Percentiles rank a stretch among this genome's conserved stretches.
Evolutionary conservation across 2,888 invertebrate genomes (phyloP).

Genomic region (Trachelus iudaicus): DNA sequence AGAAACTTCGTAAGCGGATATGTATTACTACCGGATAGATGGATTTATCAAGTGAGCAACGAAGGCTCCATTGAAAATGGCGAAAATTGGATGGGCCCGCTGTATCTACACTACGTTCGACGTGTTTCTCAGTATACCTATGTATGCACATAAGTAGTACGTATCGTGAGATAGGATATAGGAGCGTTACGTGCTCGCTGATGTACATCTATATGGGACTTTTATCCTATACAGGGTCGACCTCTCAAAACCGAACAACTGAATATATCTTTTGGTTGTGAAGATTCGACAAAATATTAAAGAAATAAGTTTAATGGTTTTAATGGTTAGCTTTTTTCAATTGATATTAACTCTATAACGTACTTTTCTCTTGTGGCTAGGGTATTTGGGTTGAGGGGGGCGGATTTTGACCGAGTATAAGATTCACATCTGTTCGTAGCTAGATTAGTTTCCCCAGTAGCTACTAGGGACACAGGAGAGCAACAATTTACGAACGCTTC

Average conservation of each 20-base stretch:
- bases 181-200: background rate
- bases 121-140: background rate
- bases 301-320: background rate
- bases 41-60: constrained; percentile 40
- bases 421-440: too few species aligned
- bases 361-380: too few species aligned
- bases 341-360: too few species aligned
- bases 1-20: constrained; percentile 34
- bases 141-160: background rate
- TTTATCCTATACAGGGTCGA: background rate
- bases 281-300: background rate
- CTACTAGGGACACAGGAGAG: too few species aligned
- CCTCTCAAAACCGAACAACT: background rate
- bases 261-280: background rate
- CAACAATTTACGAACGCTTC: too few species aligned
- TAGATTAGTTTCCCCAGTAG: too few species aligned
- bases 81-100: constrained; percentile 33
- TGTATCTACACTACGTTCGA: background rate
- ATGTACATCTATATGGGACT: background rate
- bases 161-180: background rate
- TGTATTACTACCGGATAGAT: constrained; percentile 27
- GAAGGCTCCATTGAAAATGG: constrained; percentile 34
- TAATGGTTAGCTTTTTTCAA: too few species aligned
- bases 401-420: too few species aligned
- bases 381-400: too few species aligned